phyloP scores from a whole-genome alignment of 2,113 vertebrate species.

The Abramis brama region DNA sequence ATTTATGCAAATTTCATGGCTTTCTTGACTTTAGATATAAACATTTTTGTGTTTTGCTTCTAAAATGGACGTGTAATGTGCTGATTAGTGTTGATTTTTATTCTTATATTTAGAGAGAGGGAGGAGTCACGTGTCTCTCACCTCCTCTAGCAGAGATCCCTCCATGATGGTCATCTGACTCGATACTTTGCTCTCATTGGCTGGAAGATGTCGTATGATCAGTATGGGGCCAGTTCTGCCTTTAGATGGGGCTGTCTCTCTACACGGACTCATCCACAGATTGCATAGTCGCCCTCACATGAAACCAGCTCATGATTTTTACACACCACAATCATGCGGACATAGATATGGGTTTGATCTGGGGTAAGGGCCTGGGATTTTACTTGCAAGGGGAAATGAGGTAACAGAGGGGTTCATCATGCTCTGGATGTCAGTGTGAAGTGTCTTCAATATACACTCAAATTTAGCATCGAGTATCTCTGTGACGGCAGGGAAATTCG shows the following conservation, averaged over 20 bases:
- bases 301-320: slow-evolving; percentile 81
- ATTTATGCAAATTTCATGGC: background rate
- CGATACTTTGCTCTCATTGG: slow-evolving; percentile 94
- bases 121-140: slow-evolving; percentile 69
- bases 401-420: slow-evolving; percentile 41
- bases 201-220: slow-evolving; percentile 90
- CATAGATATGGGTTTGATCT: slow-evolving; percentile 76
- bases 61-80: background rate
- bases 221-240: slow-evolving; percentile 76
- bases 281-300: slow-evolving; percentile 77
- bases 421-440: slow-evolving; percentile 34
- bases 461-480: background rate
- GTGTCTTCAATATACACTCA: background rate
- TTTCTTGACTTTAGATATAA: slow-evolving; percentile 6
- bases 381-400: slow-evolving; percentile 25
- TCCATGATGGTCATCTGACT: slow-evolving; percentile 93
- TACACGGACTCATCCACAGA: slow-evolving; percentile 39
- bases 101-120: slow-evolving; percentile 27
- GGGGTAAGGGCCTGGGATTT: slow-evolving; percentile 46
- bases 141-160: slow-evolving; percentile 89
- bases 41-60: background rate
- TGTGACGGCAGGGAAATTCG: background rate
- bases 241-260: slow-evolving; percentile 43
- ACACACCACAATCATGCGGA: slow-evolving; percentile 86
- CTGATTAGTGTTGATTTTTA: background rate